Percentiles rank a stretch among this genome's conserved stretches.
These are phyloP conservation scores for Pungitius pungitius DNA, from an alignment of 2,113 vertebrate species.

Conservation along the genomic window DNA sequence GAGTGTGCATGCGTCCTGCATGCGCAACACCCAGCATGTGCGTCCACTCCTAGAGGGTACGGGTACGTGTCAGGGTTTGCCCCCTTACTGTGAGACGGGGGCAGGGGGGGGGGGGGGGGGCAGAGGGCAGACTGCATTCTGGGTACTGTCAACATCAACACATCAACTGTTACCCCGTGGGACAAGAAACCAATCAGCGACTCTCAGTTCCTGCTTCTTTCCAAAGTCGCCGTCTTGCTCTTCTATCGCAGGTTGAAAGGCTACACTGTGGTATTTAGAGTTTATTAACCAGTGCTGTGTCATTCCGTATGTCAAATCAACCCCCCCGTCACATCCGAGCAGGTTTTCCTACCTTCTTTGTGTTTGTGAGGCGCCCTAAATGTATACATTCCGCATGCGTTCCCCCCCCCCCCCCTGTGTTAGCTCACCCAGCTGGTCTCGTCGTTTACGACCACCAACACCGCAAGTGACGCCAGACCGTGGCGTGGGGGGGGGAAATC, in stretches of 20 bases:
- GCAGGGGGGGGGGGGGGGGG: background rate
- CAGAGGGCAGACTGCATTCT: constrained; percentile 28
- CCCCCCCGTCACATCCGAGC: background rate
- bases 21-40: constrained; percentile 36
- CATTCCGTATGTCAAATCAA: background rate
- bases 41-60: constrained; percentile 27
- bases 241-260: background rate
- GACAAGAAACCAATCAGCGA: constrained; percentile 39
- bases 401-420: constrained; percentile 13
- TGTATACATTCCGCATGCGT: background rate
- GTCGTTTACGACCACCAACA: constrained; percentile 1
- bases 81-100: background rate
- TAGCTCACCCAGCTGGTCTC: constrained; percentile 6
- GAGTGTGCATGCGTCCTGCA: constrained; percentile 24
- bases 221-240: constrained; percentile 33
- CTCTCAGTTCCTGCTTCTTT: constrained; percentile 30
- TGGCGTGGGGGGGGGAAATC: background rate
- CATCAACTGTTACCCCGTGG: no score
- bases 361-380: constrained; percentile 1
- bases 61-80: background rate
- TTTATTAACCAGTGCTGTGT: constrained; percentile 2
- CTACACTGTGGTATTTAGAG: constrained; percentile 11
- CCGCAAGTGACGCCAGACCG: background rate
- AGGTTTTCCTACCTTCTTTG: constrained; percentile 7
- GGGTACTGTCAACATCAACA: constrained; percentile 45